Evolutionary conservation across 2,797 vertebrate species (phyloP), one percentile per base, ranked within the genome.

Genomic region (Pipistrellus kuhlii): DNA sequence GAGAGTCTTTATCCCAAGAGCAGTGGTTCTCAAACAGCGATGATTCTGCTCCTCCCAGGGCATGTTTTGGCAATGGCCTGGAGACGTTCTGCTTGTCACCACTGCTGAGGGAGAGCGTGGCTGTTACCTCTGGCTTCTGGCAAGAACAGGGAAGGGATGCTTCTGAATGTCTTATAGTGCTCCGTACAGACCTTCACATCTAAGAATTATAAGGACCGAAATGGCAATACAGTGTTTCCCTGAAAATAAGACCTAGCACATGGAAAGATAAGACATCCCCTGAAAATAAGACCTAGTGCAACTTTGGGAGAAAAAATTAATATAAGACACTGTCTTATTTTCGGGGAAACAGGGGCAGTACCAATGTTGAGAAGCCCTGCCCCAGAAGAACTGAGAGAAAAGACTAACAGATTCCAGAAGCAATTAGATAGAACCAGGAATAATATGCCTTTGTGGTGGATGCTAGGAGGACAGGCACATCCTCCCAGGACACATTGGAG

Each of bases 21-120:
- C 9, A 27, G 8, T 72, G 48, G 18, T 69, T 81, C 88, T 88
- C 85, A 77, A 18, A 13, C 25, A 18, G 17, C 1, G 21, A 14
- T 85, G 81, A 15, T 41, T 82, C 80, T 69, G 18, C 12, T 32
- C 11, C 15, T 12, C 30, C 21, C 20, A 9, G 7, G 18, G 30
- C 23, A 38, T 17, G 21, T 46, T 51, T 69, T 90, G 68, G 32
- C 21, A 55, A 38, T 5, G 55, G 27, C 78, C 72, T 32, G 15
- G 66, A 84, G 72, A 59, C 80, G 27, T 76, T 77, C 86, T 53
- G 48, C 12, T 57, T 69, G 46, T 76, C 77, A 53, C 30, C 9
- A 1, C 25, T 76, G 83, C 48, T 57, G 11, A n/a, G 66, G 51
- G 55, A 44, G 62, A 20, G 3, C 12, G 8, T 53, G 51, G 12